Evolutionary conservation across 2,113 vertebrate genomes (phyloP), one percentile per base, ranked within the genome.

Genomic region (Thamnaconus septentrionalis): DNA sequence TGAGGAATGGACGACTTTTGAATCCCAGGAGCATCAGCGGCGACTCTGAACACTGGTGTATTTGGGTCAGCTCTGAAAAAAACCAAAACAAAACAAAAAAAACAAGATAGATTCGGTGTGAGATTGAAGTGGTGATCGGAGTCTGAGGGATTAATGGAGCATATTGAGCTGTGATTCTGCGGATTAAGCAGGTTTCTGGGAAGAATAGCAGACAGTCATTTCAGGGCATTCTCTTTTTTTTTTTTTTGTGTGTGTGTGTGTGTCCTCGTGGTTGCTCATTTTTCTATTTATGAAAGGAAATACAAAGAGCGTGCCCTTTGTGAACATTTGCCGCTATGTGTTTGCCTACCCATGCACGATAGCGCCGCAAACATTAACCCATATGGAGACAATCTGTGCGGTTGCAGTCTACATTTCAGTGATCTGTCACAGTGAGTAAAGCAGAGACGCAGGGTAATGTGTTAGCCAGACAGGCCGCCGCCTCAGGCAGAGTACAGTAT

Each of bases 21-120:
- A 84, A 68, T 85, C 72, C 70, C 77, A 76, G 76, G 85, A 85
- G 82, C 73, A 82, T 87, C 67, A 53, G 69, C 73, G 75, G 82
- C 64, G 64, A 83, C 76, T 80, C 84, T 76, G 64, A 83, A 77
- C 63, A 80, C 66, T 63, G 47, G 75, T 76, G 82, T 86, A 91
- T 92, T 85, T 89, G 82, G 88, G 87, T 88, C 86, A 89, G 64
- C 60, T 77, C 76, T 81, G 80, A 78, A 85, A 82, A 88, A 50
- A 50, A 9, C 10, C 10, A 9, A 50, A 11, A 50, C 48, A 50
- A 31, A 31, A 31, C 18, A 31, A 31, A 31, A 31, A 31, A 45
- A 81, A 80, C 73, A 69, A 79, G 65, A 71, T 71, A 73, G 74
- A 79, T 78, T 68, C 68, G 65, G 62, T 75, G 82, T 58, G 79